phyloP scores from a whole-genome alignment of 2,888 invertebrate species.

The Meteorus colon region DNA sequence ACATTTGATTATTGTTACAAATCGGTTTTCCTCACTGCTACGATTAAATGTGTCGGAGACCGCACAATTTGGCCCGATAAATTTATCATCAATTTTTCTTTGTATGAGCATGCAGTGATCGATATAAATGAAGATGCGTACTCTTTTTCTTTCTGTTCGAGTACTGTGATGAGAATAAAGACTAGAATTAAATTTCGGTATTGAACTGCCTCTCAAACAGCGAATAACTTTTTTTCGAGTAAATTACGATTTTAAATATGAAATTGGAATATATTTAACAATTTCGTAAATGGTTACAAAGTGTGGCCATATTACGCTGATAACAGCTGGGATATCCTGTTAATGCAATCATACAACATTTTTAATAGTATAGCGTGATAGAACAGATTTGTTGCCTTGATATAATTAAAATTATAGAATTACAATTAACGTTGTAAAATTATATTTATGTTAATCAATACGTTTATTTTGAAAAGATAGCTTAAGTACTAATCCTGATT shows the following conservation, averaged over 20 bases:
- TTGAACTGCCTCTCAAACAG: conserved; percentile 30
- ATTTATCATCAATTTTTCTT: conserved; percentile 16
- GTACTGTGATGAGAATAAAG: conserved; percentile 52
- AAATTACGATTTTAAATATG: no score
- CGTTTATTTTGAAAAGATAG: neutral
- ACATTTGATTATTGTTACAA: neutral
- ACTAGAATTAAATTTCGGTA: conserved; percentile 44
- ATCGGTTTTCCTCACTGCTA: conserved; percentile 6
- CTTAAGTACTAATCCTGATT: neutral
- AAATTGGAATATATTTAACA: no score
- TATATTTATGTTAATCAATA: conserved; percentile 5
- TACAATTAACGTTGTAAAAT: conserved; percentile 50
- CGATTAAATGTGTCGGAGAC: conserved; percentile 30
- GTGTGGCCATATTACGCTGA: neutral
- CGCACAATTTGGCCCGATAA: conserved; percentile 40
- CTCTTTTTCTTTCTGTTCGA: conserved; percentile 24
- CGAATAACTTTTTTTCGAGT: conserved; percentile 13
- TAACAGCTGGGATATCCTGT: neutral
- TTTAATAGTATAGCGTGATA: neutral
- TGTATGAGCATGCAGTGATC: neutral
- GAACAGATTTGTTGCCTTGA: conserved; percentile 54
- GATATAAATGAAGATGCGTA: neutral
- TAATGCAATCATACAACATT: neutral
- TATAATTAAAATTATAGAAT: conserved; percentile 46
- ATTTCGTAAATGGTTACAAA: no score